Evolutionary conservation across 2,888 invertebrate species (phyloP).

Genomic region (Synergus gifuensis): DNA sequence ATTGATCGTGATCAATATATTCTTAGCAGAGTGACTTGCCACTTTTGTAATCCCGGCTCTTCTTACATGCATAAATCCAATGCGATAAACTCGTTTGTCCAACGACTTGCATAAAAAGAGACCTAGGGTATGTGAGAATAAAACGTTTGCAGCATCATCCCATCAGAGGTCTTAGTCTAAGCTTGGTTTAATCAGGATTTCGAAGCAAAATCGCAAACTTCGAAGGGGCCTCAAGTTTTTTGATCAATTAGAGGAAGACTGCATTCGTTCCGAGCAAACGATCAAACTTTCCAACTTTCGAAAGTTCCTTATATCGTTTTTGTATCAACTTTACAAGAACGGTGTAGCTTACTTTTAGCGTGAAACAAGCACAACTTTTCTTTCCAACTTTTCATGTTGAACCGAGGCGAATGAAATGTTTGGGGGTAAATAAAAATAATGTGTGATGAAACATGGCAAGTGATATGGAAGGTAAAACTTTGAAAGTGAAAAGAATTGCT

Average conservation of each 20-base stretch:
- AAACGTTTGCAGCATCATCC: slow-evolving; percentile 34
- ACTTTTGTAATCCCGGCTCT: slow-evolving; percentile 17
- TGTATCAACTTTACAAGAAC: slow-evolving; percentile 25
- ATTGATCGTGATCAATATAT: slow-evolving; percentile 4
- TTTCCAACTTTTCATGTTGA: slow-evolving; percentile 35
- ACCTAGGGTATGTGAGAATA: background rate
- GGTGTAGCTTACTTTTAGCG: slow-evolving; percentile 14
- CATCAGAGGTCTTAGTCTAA: slow-evolving; percentile 31
- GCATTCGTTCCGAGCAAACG: slow-evolving; percentile 30
- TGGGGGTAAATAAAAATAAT: slow-evolving; percentile 19
- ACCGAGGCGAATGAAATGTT: slow-evolving; percentile 5
- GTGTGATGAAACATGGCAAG: slow-evolving; percentile 21
- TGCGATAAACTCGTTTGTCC: slow-evolving; percentile 40
- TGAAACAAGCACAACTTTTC: slow-evolving; percentile 34
- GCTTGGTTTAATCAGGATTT: slow-evolving; percentile 35
- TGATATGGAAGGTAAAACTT: background rate
- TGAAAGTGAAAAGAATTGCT: background rate
- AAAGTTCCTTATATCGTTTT: slow-evolving; percentile 29
- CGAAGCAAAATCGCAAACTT: slow-evolving; percentile 13
- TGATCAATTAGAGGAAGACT: slow-evolving; percentile 33
- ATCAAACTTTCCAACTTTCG: slow-evolving; percentile 15
- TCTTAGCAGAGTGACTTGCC: slow-evolving; percentile 16
- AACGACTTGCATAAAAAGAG: slow-evolving; percentile 10
- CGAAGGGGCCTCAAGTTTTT: slow-evolving; percentile 15
- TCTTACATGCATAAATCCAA: slow-evolving; percentile 25